phyloP scores from a whole-genome alignment of 2,797 vertebrate genomes.

The Hippocampus kuda region DNA sequence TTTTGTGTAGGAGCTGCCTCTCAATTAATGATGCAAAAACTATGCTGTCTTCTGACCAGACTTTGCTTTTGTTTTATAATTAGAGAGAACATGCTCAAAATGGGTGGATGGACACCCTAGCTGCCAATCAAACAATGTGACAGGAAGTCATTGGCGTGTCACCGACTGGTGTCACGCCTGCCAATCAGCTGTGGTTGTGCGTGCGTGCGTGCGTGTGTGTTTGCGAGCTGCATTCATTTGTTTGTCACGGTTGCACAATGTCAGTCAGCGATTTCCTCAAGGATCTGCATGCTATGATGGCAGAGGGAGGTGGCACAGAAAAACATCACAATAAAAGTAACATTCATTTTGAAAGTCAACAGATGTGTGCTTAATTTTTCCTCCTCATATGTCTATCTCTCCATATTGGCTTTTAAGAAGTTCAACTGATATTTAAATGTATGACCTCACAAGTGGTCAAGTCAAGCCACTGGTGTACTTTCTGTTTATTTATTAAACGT shows the following conservation, averaged over 20 bases:
- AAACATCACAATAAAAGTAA: constrained; percentile 28
- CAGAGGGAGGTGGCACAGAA: constrained; percentile 8
- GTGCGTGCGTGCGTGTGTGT: constrained; percentile 4
- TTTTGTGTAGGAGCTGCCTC: not conserved
- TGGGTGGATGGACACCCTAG: constrained; percentile 31
- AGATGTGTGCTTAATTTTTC: constrained; percentile 40
- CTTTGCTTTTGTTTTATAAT: constrained; percentile 52
- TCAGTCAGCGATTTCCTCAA: constrained; percentile 35
- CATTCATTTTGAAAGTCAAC: constrained; percentile 34
- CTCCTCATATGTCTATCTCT: not conserved
- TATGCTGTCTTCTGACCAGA: constrained; percentile 26
- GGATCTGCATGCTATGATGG: constrained; percentile 33
- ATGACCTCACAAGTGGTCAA: too few species aligned
- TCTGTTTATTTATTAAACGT: too few species aligned
- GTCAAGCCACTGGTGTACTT: too few species aligned
- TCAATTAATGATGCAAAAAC: constrained; percentile 6
- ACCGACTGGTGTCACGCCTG: constrained; percentile 48
- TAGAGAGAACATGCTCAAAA: constrained; percentile 46
- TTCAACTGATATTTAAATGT: too few species aligned
- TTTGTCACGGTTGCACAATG: constrained; percentile 16
- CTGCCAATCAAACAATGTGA: constrained; percentile 53
- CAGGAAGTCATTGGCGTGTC: constrained; percentile 64
- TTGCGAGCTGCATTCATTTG: constrained; percentile 1
- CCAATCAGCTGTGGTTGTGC: constrained; percentile 37
- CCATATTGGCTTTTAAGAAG: not conserved